Evolutionary conservation across 2,113 vertebrate genomes (phyloP).

Genomic region (Actenoides lindsayi): DNA sequence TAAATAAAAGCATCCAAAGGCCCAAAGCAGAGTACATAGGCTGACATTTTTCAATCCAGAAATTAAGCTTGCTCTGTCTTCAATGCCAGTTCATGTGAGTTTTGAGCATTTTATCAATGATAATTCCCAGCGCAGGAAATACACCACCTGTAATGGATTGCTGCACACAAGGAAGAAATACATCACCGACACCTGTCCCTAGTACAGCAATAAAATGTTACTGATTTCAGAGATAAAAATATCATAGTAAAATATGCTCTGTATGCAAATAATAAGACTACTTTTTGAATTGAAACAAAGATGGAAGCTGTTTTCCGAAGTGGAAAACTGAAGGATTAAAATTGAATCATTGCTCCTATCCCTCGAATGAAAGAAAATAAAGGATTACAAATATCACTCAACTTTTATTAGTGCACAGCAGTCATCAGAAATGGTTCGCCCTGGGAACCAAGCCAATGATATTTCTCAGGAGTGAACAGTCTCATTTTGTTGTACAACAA

Average conservation of each 20-base stretch:
- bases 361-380: conserved; percentile 19
- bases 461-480: conserved; percentile 5
- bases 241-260: conserved; percentile 56
- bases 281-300: conserved; percentile 46
- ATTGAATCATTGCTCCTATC: conserved; percentile 44
- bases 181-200: not conserved
- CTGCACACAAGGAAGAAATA: not conserved
- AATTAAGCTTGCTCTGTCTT: not conserved
- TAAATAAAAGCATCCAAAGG: not conserved
- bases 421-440: not conserved
- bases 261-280: conserved; percentile 49
- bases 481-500: not conserved
- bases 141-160: not conserved
- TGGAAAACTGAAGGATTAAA: conserved; percentile 48
- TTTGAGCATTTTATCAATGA: not conserved
- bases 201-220: conserved; percentile 42
- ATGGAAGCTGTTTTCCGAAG: conserved; percentile 45
- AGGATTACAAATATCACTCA: conserved; percentile 51
- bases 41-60: not conserved
- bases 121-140: not conserved
- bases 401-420: conserved; percentile 46
- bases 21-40: not conserved
- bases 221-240: conserved; percentile 57
- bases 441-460: not conserved
- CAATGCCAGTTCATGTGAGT: not conserved